These are phyloP conservation scores for Hemibagrus guttatus DNA, from an alignment of 2,797 vertebrate species.

Conservation along the genomic window DNA sequence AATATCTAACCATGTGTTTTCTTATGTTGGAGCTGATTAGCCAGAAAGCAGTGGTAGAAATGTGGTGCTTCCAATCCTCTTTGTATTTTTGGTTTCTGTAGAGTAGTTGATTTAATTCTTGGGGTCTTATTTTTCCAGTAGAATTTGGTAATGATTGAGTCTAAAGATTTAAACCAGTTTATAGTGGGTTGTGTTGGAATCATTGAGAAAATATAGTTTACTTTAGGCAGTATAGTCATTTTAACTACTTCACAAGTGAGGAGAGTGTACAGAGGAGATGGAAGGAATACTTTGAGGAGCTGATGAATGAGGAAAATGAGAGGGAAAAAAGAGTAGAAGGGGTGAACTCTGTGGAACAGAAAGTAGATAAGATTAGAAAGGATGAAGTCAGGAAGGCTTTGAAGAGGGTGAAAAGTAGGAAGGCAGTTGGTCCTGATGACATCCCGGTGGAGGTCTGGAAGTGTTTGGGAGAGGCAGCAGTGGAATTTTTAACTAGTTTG, in stretches of 20 bases:
- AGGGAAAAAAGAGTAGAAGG: too few relatives aligned
- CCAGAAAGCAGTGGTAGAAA: neutral
- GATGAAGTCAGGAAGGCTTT: too few relatives aligned
- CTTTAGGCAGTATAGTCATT: neutral
- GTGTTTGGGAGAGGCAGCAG: too few relatives aligned
- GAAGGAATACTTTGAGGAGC: too few relatives aligned
- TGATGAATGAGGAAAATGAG: too few relatives aligned
- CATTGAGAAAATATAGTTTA: neutral
- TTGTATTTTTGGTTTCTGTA: neutral
- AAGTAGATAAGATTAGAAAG: too few relatives aligned
- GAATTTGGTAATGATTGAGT: neutral
- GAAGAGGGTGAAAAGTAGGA: too few relatives aligned
- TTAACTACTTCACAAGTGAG: neutral
- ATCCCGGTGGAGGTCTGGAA: too few relatives aligned
- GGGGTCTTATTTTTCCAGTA: slow-evolving; percentile 1
- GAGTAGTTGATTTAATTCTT: neutral
- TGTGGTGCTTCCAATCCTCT: neutral
- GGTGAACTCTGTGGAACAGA: too few relatives aligned
- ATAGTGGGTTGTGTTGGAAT: neutral
- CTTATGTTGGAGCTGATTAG: neutral
- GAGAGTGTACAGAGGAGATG: too few relatives aligned
- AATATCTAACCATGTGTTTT: neutral
- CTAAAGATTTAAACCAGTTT: neutral
- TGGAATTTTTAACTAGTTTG: too few relatives aligned
- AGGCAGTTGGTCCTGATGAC: too few relatives aligned